Percentiles rank a stretch among this genome's conserved stretches.
Conservation (phyloP, 1,140 invertebrate species). For the Rhyzopertha dominica region DNA sequence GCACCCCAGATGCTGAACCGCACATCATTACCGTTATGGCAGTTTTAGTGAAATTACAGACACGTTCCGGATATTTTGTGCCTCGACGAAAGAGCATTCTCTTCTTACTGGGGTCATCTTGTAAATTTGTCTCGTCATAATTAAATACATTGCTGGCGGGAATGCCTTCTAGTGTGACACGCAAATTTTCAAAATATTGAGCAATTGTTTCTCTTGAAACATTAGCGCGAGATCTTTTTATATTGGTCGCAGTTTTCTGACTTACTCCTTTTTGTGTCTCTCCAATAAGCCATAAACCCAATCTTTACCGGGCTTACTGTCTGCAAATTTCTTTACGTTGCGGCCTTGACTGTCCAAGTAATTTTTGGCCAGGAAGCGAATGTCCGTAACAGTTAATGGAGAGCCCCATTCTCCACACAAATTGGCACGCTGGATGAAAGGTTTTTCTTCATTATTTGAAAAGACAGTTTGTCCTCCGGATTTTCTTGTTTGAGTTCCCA, state of each 20-base stretch:
- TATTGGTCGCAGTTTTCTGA: neutral
- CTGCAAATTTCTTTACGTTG: neutral
- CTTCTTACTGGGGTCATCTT: constrained; percentile 26
- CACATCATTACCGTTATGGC: constrained; percentile 8
- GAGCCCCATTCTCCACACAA: constrained; percentile 20
- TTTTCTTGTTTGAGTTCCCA: constrained; percentile 11
- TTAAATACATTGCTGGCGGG: constrained; percentile 40
- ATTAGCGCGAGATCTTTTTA: constrained; percentile 7
- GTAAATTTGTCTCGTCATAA: constrained; percentile 47
- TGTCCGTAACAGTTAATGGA: constrained; percentile 10
- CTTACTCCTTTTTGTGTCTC: constrained; percentile 6
- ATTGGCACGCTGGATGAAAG: constrained; percentile 14
- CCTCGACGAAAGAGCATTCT: constrained; percentile 32
- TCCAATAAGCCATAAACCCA: neutral
- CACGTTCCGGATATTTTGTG: constrained; percentile 37
- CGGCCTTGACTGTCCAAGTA: constrained; percentile 14
- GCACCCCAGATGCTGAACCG: constrained; percentile 12
- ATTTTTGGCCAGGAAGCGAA: constrained; percentile 10
- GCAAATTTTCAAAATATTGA: constrained; percentile 19
- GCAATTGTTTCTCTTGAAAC: constrained; percentile 6
- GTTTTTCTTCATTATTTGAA: constrained; percentile 14
- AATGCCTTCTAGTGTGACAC: no score
- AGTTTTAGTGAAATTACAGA: constrained; percentile 34
- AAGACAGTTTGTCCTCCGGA: constrained; percentile 11
- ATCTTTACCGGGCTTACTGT: neutral